These are phyloP conservation scores for Numenius phaeopus DNA, from an alignment of 2,797 vertebrate species.

Conservation along the genomic window DNA sequence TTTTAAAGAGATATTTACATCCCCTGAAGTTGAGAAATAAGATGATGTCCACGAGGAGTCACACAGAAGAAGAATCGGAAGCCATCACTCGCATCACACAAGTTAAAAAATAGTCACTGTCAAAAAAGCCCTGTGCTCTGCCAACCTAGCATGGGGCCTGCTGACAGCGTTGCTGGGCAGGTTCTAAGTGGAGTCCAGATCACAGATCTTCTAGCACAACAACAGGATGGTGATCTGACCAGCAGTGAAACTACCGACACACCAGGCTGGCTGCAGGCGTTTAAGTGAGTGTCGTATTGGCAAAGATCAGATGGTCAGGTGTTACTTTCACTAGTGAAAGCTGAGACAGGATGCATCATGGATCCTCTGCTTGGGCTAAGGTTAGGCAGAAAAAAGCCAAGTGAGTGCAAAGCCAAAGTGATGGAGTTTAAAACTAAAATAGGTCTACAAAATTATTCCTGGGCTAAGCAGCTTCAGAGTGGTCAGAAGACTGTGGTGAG, in stretches of 20 bases:
- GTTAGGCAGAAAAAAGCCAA: background rate
- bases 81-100: background rate
- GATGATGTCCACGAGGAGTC: background rate
- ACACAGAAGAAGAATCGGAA: background rate
- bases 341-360: background rate
- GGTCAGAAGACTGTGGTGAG: background rate
- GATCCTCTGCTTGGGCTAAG: background rate
- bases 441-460: background rate
- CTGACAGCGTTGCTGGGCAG: background rate
- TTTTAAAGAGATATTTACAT: background rate
- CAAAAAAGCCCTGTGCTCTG: rapidly evolving
- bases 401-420: background rate
- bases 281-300: background rate
- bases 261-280: background rate
- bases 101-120: background rate
- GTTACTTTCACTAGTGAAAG: background rate
- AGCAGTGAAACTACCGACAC: background rate
- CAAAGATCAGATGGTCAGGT: background rate
- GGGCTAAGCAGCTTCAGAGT: background rate
- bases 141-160: background rate
- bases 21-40: background rate
- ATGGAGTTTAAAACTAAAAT: background rate
- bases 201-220: background rate
- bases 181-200: background rate
- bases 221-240: background rate